Evolutionary conservation across 2,797 vertebrate species (phyloP).

Genomic region (Acrossocheilus wenchowensis): DNA sequence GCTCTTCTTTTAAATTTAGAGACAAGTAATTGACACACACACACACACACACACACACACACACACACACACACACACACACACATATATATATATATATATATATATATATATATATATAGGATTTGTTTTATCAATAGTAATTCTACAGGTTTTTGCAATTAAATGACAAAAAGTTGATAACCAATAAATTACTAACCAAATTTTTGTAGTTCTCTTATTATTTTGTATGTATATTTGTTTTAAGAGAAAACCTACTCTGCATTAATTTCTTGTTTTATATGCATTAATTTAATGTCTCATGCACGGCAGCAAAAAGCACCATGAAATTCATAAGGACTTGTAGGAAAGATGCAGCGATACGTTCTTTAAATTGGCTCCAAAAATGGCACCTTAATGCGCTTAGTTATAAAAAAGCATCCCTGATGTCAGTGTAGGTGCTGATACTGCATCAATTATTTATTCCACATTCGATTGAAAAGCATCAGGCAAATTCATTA

Average conservation of each 20-base stretch:
- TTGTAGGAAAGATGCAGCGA: not conserved
- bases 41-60: too few relatives aligned
- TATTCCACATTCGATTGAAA: constrained; percentile 79
- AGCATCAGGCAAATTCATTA: constrained; percentile 82
- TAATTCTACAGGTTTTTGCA: not conserved
- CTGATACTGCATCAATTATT: constrained; percentile 82
- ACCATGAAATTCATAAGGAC: not conserved
- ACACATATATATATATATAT: not conserved
- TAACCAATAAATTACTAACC: too few relatives aligned
- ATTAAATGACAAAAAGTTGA: not conserved
- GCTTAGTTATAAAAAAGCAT: constrained; percentile 70
- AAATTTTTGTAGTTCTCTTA: not conserved
- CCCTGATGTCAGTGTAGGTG: constrained; percentile 73
- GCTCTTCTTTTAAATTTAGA: not conserved
- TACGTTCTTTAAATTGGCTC: constrained; percentile 60
- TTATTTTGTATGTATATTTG: not conserved
- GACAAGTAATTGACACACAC: not conserved
- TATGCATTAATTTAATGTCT: not conserved
- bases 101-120: not conserved
- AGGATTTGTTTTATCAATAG: not conserved
- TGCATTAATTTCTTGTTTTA: not conserved
- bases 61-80: too few relatives aligned
- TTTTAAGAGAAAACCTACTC: not conserved
- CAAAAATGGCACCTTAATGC: constrained; percentile 74
- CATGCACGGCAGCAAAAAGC: not conserved